phyloP scores from a whole-genome alignment of 2,888 invertebrate genomes.

The Ochropleura leucogaster region DNA sequence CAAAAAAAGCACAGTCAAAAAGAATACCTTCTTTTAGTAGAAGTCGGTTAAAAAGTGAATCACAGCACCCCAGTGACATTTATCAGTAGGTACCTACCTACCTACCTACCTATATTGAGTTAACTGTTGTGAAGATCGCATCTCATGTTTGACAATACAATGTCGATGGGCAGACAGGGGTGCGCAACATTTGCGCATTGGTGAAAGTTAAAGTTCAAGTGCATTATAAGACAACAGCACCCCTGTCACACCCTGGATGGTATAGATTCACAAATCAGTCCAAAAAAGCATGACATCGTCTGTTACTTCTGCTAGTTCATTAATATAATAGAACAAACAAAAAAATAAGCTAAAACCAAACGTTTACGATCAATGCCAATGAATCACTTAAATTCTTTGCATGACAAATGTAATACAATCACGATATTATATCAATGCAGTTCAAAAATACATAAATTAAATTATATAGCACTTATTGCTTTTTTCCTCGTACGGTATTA shows the following conservation, averaged over 20 bases:
- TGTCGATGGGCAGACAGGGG: slow-evolving; percentile 24
- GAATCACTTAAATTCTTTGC: slow-evolving; percentile 41
- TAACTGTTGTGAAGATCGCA: slow-evolving; percentile 60
- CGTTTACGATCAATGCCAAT: slow-evolving; percentile 30
- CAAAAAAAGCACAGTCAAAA: too few relatives aligned
- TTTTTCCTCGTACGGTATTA: slow-evolving; percentile 15
- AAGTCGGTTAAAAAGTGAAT: slow-evolving; percentile 13
- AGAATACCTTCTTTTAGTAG: too few relatives aligned
- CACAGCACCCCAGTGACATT: slow-evolving; percentile 48
- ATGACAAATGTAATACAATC: slow-evolving; percentile 36
- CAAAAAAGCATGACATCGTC: too few relatives aligned
- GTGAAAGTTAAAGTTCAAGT: neutral
- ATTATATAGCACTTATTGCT: slow-evolving; percentile 10
- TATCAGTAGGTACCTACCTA: slow-evolving; percentile 1
- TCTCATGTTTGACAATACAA: slow-evolving; percentile 57
- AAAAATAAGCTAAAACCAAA: neutral
- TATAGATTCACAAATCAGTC: too few relatives aligned
- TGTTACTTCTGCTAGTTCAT: neutral
- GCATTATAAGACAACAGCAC: too few relatives aligned
- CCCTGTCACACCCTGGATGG: too few relatives aligned
- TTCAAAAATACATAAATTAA: slow-evolving; percentile 35
- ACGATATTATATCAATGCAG: slow-evolving; percentile 37
- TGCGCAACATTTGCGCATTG: neutral
- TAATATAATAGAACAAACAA: neutral
- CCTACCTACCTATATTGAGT: slow-evolving; percentile 3